phyloP scores from a whole-genome alignment of 2,113 vertebrate genomes.

The Acanthisitta chloris region DNA sequence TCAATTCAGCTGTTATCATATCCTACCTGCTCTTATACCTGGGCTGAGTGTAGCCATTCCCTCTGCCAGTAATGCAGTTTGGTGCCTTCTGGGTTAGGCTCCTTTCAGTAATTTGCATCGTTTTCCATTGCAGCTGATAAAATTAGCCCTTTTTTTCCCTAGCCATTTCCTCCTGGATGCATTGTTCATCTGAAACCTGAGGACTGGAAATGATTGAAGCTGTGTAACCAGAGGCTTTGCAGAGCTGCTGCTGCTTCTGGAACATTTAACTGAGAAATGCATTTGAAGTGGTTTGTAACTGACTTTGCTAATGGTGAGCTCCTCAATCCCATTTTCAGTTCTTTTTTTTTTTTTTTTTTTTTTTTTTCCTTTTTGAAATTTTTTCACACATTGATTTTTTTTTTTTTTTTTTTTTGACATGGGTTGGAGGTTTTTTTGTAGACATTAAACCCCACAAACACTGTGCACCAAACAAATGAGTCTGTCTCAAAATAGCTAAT shows the following conservation, averaged over 20 bases:
- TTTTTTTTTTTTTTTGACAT: not conserved
- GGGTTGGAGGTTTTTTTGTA: too few relatives aligned
- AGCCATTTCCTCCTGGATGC: constrained; percentile 34
- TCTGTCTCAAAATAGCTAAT: not conserved
- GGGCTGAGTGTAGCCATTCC: not conserved
- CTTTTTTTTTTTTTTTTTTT: not conserved
- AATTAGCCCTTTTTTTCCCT: constrained; percentile 25
- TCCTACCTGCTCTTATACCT: not conserved
- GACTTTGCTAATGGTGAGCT: not conserved
- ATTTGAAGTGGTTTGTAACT: constrained; percentile 4
- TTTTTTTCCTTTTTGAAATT: not conserved
- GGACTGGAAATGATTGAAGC: constrained; percentile 17
- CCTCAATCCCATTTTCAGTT: not conserved
- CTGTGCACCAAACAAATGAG: constrained; percentile 12
- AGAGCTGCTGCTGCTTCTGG: not conserved
- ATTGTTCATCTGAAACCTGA: constrained; percentile 48
- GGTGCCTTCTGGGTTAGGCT: not conserved
- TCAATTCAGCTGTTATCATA: not conserved
- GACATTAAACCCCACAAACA: not conserved
- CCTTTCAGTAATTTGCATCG: constrained; percentile 36
- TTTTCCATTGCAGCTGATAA: constrained; percentile 42
- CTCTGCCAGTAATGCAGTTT: not conserved
- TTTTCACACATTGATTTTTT: constrained; percentile 10
- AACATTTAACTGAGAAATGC: not conserved
- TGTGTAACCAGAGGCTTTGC: constrained; percentile 25